These are phyloP conservation scores for Sinodicranocentrus sp. DNA, from an alignment of 2,888 invertebrate species.

Conservation along the genomic window DNA sequence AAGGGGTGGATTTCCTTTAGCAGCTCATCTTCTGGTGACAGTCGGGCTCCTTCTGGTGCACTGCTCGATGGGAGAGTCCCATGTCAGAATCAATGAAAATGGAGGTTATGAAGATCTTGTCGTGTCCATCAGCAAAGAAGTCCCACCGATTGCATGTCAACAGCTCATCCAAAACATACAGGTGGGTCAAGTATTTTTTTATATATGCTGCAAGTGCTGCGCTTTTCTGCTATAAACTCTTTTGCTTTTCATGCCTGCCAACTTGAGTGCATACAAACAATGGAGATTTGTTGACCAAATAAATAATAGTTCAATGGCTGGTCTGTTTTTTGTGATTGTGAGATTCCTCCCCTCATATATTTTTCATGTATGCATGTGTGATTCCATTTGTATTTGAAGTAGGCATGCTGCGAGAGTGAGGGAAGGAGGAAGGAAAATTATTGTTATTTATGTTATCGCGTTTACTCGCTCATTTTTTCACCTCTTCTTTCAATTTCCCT, in stretches of 20 bases:
- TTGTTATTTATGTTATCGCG: slow-evolving; percentile 56
- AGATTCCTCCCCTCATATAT: neutral
- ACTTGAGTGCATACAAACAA: slow-evolving; percentile 22
- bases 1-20: neutral
- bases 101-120: slow-evolving; percentile 76
- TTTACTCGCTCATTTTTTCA: slow-evolving; percentile 30
- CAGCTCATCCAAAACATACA: slow-evolving; percentile 77
- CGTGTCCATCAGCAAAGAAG: slow-evolving; percentile 76
- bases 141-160: slow-evolving; percentile 76
- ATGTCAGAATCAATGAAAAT: slow-evolving; percentile 74
- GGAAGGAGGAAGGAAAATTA: slow-evolving; percentile 43
- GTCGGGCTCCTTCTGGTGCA: slow-evolving; percentile 48
- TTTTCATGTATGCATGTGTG: neutral
- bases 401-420: neutral
- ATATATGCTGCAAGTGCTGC: neutral
- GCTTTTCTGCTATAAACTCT: slow-evolving; percentile 3
- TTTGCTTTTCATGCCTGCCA: slow-evolving; percentile 28
- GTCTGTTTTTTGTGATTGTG: slow-evolving; percentile 24
- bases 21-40: slow-evolving; percentile 31
- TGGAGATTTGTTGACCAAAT: slow-evolving; percentile 48
- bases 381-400: neutral
- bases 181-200: slow-evolving; percentile 68
- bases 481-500: neutral
- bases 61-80: slow-evolving; percentile 63
- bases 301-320: slow-evolving; percentile 51